Evolutionary conservation across 1,140 invertebrate species (phyloP).

Genomic region (Aphelenchoides besseyi): DNA sequence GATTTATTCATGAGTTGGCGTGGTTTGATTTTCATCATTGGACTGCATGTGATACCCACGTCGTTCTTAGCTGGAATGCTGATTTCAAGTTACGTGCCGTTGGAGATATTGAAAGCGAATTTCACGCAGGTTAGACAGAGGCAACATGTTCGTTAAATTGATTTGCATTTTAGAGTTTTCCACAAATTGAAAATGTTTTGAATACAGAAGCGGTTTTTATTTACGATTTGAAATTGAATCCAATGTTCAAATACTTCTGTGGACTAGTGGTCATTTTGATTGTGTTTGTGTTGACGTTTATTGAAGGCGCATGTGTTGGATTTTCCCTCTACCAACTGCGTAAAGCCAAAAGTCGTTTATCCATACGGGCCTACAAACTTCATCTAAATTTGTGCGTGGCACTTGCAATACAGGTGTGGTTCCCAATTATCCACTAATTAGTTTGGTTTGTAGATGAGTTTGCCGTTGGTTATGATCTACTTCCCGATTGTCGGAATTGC

Average conservation of each 20-base stretch:
- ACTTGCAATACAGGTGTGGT: slow-evolving; percentile 1
- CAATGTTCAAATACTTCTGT: slow-evolving; percentile 12
- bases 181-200: not conserved
- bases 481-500: not conserved
- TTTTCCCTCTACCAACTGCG: not conserved
- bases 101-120: not conserved
- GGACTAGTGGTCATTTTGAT: slow-evolving; percentile 4
- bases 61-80: not conserved
- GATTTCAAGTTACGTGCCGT: not conserved
- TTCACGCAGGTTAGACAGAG: not conserved
- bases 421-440: slow-evolving; percentile 3
- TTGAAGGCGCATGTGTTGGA: not conserved
- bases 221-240: slow-evolving; percentile 11
- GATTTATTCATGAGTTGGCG: not conserved
- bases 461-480: not conserved
- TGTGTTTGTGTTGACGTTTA: not conserved
- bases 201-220: slow-evolving; percentile 7
- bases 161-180: slow-evolving; percentile 4
- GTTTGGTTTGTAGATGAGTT: not conserved
- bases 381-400: slow-evolving; percentile 10
- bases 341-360: not conserved
- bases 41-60: not conserved
- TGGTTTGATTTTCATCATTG: not conserved
- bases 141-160: not conserved
- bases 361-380: slow-evolving; percentile 5